These are phyloP conservation scores for Butorides virescens DNA, from an alignment of 2,113 vertebrate genomes.

Conservation along the genomic window DNA sequence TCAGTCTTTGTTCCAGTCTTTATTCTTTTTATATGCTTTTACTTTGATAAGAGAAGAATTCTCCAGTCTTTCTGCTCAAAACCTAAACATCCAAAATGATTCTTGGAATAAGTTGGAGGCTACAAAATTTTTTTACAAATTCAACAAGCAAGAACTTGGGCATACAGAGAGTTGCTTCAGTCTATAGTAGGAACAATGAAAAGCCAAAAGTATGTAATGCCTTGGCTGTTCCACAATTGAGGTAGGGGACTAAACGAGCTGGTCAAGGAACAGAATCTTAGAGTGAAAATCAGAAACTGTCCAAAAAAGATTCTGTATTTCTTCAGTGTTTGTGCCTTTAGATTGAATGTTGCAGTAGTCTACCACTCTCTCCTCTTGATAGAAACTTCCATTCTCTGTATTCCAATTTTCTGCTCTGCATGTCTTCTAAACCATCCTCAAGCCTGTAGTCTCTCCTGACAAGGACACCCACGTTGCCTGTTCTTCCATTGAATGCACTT, in stretches of 20 bases:
- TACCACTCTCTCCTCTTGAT: neutral
- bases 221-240: neutral
- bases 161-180: neutral
- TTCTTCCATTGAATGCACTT: neutral
- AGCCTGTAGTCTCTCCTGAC: neutral
- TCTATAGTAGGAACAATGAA: neutral
- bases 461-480: neutral
- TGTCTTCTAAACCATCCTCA: neutral
- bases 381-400: neutral
- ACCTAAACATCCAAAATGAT: neutral
- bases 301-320: neutral
- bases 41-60: neutral
- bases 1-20: neutral
- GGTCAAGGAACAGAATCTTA: neutral
- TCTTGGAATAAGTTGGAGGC: neutral
- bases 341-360: neutral
- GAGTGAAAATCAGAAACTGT: neutral
- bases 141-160: neutral
- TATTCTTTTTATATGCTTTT: neutral
- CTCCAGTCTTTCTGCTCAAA: neutral
- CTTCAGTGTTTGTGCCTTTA: neutral
- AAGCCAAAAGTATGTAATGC: neutral
- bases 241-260: neutral
- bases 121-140: neutral
- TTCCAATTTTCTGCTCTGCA: neutral